Conservation (phyloP, 2,888 invertebrate species). For the Hecatera dysodea region DNA sequence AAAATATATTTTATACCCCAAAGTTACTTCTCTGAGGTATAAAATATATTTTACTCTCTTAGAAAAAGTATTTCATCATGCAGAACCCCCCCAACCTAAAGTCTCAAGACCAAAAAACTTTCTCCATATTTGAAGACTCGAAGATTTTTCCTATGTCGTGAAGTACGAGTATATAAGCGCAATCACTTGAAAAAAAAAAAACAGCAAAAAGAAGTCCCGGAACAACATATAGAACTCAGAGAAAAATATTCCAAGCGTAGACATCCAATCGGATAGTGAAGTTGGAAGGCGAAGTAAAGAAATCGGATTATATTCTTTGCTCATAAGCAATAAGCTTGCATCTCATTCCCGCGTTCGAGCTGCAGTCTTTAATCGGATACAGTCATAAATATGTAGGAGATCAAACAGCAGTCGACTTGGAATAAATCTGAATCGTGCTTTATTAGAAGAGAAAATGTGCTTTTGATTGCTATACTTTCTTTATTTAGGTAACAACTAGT, state of each 20-base stretch:
- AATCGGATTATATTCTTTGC: conserved; percentile 35
- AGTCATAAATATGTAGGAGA: conserved; percentile 40
- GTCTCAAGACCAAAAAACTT: too few relatives aligned
- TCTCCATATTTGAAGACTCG: too few relatives aligned
- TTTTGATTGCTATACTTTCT: neutral
- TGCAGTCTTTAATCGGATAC: conserved; percentile 40
- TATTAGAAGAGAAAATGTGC: neutral
- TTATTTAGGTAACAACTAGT: too few relatives aligned
- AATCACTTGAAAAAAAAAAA: neutral
- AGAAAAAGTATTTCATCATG: too few relatives aligned
- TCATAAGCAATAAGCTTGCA: conserved; percentile 30
- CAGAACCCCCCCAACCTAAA: too few relatives aligned
- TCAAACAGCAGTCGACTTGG: conserved; percentile 18
- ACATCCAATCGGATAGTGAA: conserved; percentile 15
- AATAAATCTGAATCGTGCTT: conserved; percentile 18
- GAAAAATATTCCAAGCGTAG: neutral
- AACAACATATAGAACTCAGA: neutral
- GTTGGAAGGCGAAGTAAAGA: conserved; percentile 18
- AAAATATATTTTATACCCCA: too few relatives aligned
- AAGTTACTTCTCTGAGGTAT: too few relatives aligned
- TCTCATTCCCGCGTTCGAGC: conserved; percentile 22
- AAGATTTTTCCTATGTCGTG: too few relatives aligned
- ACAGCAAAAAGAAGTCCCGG: neutral
- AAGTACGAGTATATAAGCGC: too few relatives aligned
- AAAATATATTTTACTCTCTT: too few relatives aligned